Conservation (phyloP, 2,888 invertebrate species). For the Gandaritis pyraliata region DNA sequence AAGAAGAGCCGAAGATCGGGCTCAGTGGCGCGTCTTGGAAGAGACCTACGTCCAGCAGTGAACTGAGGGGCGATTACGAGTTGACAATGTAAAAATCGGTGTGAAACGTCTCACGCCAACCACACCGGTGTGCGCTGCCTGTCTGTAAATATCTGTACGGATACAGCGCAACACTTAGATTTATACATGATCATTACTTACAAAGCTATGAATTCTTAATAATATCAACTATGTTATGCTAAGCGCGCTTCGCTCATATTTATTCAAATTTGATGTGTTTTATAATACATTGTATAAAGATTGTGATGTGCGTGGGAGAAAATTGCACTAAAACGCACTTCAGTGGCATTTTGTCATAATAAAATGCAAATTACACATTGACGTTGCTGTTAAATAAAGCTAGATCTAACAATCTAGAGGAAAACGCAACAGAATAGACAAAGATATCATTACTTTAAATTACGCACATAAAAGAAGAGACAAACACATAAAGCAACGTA, state of each 20-base stretch:
- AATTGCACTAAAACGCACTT: slow-evolving; percentile 3
- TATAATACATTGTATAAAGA: slow-evolving; percentile 44
- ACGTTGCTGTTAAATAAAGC: too few species aligned
- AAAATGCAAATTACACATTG: not conserved
- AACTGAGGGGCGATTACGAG: too few species aligned
- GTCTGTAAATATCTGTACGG: not conserved
- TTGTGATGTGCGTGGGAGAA: slow-evolving; percentile 7
- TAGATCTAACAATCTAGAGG: too few species aligned
- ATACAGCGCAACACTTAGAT: not conserved
- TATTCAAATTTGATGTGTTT: slow-evolving; percentile 59
- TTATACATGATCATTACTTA: slow-evolving; percentile 18
- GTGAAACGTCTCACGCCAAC: too few species aligned
- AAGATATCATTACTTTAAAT: too few species aligned
- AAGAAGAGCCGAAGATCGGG: too few species aligned
- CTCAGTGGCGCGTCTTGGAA: too few species aligned
- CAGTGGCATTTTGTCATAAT: not conserved
- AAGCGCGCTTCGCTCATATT: slow-evolving; percentile 58
- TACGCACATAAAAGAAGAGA: not conserved
- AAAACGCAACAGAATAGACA: too few species aligned
- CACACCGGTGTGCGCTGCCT: too few species aligned
- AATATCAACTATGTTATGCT: slow-evolving; percentile 52
- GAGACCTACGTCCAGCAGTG: too few species aligned
- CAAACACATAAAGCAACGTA: slow-evolving; percentile 31
- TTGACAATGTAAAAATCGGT: too few species aligned
- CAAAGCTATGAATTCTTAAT: slow-evolving; percentile 62